Conservation (phyloP, 92 coral and sea anemone genomes). For the Bergia puertoricense region DNA sequence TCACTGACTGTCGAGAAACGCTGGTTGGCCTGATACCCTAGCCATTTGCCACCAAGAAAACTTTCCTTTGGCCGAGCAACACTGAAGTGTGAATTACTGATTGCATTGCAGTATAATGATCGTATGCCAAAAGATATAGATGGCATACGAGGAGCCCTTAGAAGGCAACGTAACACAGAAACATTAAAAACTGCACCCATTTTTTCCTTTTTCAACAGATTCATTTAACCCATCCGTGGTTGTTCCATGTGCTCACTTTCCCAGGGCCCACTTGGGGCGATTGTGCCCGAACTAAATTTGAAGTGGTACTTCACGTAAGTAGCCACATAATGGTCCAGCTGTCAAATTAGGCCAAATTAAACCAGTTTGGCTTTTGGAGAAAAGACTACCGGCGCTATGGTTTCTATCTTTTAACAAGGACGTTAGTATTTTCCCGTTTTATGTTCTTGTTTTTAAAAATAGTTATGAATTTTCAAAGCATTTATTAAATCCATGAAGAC, state of each 20-base stretch:
- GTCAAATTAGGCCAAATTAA: too few relatives aligned
- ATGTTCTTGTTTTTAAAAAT: too few relatives aligned
- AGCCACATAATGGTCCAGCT: background rate
- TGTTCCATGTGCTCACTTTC: constrained; percentile 4
- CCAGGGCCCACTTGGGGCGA: background rate
- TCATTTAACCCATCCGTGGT: background rate
- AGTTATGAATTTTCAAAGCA: too few relatives aligned
- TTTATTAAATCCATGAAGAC: too few relatives aligned
- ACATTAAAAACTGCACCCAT: constrained; percentile 20
- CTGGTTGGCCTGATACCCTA: too few relatives aligned
- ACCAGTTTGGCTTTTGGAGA: too few relatives aligned
- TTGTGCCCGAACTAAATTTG: background rate
- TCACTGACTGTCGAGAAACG: background rate
- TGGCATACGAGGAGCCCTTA: background rate
- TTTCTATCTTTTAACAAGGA: too few relatives aligned
- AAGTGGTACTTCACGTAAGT: background rate
- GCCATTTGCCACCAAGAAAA: background rate
- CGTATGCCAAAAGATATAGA: constrained; percentile 6
- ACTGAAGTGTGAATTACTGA: background rate
- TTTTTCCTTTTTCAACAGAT: background rate
- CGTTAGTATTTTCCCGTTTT: too few relatives aligned
- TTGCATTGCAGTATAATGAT: background rate
- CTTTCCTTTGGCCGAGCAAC: background rate
- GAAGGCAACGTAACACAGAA: background rate
- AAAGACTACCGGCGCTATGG: too few relatives aligned